These are phyloP conservation scores for Illadopsis cleaveri DNA, from an alignment of 2,113 vertebrate species.

Conservation along the genomic window DNA sequence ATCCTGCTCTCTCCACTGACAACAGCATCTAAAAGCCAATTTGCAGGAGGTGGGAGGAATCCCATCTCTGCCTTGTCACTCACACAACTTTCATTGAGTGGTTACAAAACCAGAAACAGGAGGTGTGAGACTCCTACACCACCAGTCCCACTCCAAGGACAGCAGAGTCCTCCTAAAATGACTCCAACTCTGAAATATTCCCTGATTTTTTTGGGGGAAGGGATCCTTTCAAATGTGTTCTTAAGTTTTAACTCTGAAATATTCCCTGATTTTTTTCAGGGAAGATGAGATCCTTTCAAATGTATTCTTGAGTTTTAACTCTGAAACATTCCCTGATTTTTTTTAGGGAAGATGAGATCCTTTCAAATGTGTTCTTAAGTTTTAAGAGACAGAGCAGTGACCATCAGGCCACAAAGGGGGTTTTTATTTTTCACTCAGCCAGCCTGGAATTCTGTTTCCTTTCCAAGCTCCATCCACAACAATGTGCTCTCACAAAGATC, in stretches of 20 bases:
- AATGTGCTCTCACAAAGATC: neutral
- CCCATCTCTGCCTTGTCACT: neutral
- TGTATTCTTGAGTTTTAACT: too few relatives aligned
- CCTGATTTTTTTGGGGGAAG: too few relatives aligned
- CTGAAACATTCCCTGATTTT: too few relatives aligned
- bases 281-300: neutral
- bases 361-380: neutral
- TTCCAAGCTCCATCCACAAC: neutral
- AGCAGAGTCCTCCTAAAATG: neutral
- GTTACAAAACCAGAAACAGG: neutral
- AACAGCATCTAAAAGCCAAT: neutral
- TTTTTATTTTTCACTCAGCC: neutral
- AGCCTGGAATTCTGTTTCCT: constrained; percentile 4
- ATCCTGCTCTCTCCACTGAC: neutral
- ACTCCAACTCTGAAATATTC: too few relatives aligned
- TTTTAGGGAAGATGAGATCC: too few relatives aligned
- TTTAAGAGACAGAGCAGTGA: neutral
- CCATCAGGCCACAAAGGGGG: neutral
- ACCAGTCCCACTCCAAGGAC: neutral
- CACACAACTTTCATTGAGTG: neutral
- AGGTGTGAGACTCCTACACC: neutral
- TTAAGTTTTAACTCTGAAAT: neutral
- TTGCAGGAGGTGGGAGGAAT: neutral
- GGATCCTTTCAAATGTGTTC: too few relatives aligned
- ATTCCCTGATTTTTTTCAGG: neutral